Conservation (phyloP, 64 coral and sea anemone genomes). For the Dendrophyllia cribrosa region DNA sequence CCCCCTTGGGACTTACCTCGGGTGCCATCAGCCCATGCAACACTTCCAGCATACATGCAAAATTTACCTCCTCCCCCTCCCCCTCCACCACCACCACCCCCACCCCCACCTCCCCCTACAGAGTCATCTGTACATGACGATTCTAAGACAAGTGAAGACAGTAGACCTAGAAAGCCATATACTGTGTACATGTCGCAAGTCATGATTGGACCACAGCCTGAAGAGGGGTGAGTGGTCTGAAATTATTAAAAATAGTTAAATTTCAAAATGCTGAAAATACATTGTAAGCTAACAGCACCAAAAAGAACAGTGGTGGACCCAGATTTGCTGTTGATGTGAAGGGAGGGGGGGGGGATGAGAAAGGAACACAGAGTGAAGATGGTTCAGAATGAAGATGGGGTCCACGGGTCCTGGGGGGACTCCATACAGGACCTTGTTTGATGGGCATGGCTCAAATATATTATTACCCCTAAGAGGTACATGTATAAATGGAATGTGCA, state of each 20-base stretch:
- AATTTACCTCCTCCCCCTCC: conserved; percentile 56
- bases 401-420: not conserved
- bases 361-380: no score
- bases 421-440: not conserved
- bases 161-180: not conserved
- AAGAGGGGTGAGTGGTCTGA: not conserved
- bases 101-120: not conserved
- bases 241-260: not conserved
- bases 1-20: conserved; percentile 73
- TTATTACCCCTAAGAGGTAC: no score
- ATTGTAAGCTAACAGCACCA: no score
- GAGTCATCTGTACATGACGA: not conserved
- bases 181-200: conserved; percentile 42
- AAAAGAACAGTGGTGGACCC: no score
- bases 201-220: conserved; percentile 45
- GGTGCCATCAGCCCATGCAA: conserved; percentile 83
- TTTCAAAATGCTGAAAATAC: no score
- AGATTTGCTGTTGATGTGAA: no score
- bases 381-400: no score
- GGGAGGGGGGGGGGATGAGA: no score
- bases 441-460: no score
- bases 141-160: not conserved
- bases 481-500: no score
- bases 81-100: conserved; percentile 18
- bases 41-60: conserved; percentile 67